These are phyloP conservation scores for Drosophila asahinai DNA, from an alignment of 1,140 invertebrate genomes.

Conservation along the genomic window DNA sequence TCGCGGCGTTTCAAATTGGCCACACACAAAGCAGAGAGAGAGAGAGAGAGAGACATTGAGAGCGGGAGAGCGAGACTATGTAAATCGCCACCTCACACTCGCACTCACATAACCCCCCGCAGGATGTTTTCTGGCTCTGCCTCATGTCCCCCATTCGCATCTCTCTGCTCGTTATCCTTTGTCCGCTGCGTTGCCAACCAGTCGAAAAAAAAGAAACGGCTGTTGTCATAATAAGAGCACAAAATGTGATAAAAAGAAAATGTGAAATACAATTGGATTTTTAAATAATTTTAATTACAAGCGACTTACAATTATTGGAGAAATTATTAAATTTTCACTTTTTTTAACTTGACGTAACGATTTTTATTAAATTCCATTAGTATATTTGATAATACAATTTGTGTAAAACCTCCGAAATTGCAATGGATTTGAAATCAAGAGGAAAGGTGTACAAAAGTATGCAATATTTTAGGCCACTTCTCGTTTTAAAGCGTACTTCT, in stretches of 20 bases:
- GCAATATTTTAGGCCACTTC: no score
- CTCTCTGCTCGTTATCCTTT: conserved; percentile 76
- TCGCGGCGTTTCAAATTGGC: conserved; percentile 72
- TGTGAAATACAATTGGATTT: not conserved
- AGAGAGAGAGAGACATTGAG: conserved; percentile 12
- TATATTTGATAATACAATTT: no score
- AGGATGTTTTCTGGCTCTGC: conserved; percentile 46
- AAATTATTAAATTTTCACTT: no score
- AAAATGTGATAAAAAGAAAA: not conserved
- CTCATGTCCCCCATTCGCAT: conserved; percentile 50
- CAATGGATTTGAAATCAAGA: no score
- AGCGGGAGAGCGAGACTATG: conserved; percentile 28
- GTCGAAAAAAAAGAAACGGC: conserved; percentile 31
- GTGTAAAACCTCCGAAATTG: no score
- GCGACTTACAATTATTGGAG: no score
- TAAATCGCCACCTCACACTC: conserved; percentile 37
- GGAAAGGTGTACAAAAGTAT: no score
- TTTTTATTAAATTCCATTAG: no score
- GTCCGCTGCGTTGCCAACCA: conserved; percentile 73
- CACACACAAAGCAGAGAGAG: conserved; percentile 39
- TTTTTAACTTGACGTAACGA: no score
- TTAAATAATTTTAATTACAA: not conserved
- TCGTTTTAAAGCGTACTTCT: no score
- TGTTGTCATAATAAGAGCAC: conserved; percentile 62
- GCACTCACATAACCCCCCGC: conserved; percentile 25